These are phyloP conservation scores for Charanyca ferruginea DNA, from an alignment of 2,888 invertebrate species.

Conservation along the genomic window DNA sequence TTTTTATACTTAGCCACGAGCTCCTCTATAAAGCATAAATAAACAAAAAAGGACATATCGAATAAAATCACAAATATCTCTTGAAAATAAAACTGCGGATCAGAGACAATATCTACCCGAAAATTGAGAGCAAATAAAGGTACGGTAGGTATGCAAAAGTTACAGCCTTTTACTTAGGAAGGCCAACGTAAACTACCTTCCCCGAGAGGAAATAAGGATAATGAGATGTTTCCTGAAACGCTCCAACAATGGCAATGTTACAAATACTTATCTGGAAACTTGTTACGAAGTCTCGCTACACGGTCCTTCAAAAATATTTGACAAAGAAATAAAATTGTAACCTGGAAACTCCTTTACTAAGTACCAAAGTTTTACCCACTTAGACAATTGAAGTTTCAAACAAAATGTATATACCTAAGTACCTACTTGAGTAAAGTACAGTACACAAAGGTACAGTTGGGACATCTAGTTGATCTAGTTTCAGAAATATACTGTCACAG, in stretches of 20 bases:
- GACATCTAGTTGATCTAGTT: too few species aligned
- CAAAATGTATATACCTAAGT: too few species aligned
- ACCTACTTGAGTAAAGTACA: too few species aligned
- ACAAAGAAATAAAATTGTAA: constrained; percentile 12
- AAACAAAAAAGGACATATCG: too few species aligned
- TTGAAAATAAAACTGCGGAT: background rate
- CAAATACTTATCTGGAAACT: constrained; percentile 26
- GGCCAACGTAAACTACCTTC: constrained; percentile 15
- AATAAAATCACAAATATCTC: background rate
- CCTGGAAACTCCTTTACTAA: background rate
- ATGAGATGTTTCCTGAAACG: constrained; percentile 47
- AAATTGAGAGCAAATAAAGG: constrained; percentile 16
- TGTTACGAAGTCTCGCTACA: constrained; percentile 31
- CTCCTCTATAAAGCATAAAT: too few species aligned
- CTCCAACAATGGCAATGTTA: constrained; percentile 24
- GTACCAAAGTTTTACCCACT: background rate
- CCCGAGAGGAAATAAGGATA: constrained; percentile 34
- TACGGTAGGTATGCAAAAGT: constrained; percentile 13
- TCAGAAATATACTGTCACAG: too few species aligned
- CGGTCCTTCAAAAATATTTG: constrained; percentile 1
- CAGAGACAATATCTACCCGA: background rate
- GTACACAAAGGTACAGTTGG: too few species aligned
- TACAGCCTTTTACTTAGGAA: background rate
- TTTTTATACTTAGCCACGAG: too few species aligned
- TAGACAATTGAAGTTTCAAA: background rate